phyloP scores from a whole-genome alignment of 2,113 vertebrate genomes.

The Piprites chloris region DNA sequence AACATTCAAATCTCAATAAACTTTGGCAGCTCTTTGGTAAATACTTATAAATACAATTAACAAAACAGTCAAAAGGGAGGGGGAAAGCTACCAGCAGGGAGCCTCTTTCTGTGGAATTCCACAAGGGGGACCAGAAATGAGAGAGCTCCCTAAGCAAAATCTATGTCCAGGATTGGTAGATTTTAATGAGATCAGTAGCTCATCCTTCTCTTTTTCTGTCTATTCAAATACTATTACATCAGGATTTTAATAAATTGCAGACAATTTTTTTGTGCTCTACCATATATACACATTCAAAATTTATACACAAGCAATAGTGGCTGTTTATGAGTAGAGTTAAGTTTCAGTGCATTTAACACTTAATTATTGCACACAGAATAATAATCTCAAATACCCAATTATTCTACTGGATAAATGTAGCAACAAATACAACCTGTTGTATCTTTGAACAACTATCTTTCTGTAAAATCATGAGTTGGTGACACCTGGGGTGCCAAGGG shows the following conservation, averaged over 20 bases:
- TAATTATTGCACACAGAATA: constrained; percentile 75
- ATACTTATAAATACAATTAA: constrained; percentile 53
- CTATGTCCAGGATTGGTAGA: neutral
- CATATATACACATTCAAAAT: constrained; percentile 68
- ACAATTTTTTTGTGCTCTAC: constrained; percentile 61
- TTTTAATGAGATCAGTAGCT: constrained; percentile 29
- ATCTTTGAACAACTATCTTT: constrained; percentile 73
- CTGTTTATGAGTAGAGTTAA: constrained; percentile 39
- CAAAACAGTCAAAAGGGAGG: constrained; percentile 12
- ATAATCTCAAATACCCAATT: constrained; percentile 69
- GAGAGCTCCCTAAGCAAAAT: constrained; percentile 36
- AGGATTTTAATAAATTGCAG: constrained; percentile 29
- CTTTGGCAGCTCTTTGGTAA: constrained; percentile 75
- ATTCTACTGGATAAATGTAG: constrained; percentile 45
- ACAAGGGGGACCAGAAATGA: neutral
- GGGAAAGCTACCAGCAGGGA: neutral
- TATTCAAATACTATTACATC: constrained; percentile 25
- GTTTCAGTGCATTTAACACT: constrained; percentile 69
- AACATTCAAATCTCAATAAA: constrained; percentile 58
- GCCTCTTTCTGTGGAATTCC: constrained; percentile 5
- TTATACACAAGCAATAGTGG: constrained; percentile 70
- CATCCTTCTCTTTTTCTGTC: constrained; percentile 5
- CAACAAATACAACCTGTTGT: constrained; percentile 19
- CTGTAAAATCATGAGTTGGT: constrained; percentile 76
- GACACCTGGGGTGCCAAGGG: constrained; percentile 58